A percentile compares a stretch with the other conserved stretches of the same genome.
phyloP scores from a whole-genome alignment of 2,113 vertebrate species.

The Telmatochromis brachygnathus region DNA sequence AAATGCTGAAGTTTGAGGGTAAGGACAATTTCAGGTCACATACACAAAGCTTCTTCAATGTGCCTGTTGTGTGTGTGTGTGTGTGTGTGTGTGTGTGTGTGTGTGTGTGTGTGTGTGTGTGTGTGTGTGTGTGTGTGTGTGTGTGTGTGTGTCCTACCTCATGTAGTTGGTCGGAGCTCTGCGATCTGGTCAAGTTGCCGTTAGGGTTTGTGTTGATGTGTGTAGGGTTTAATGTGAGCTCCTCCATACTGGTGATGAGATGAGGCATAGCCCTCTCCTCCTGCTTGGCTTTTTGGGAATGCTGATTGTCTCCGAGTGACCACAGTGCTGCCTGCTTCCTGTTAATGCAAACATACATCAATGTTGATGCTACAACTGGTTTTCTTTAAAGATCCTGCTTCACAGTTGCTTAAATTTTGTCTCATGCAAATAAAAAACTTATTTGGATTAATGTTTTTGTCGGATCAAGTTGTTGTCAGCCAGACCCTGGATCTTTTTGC shows the following conservation, averaged over 20 bases:
- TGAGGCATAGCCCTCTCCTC: conserved; percentile 72
- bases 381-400: not conserved
- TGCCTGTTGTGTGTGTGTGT: no score
- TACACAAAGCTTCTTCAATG: no score
- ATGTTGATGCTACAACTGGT: not conserved
- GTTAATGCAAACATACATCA: not conserved
- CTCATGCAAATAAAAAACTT: not conserved
- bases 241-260: conserved; percentile 81
- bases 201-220: conserved; percentile 9
- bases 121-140: not conserved
- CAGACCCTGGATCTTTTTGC: not conserved
- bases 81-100: no score
- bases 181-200: conserved; percentile 55
- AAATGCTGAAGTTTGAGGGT: not conserved
- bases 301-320: conserved; percentile 80
- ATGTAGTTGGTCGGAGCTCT: conserved; percentile 64
- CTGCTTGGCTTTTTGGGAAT: conserved; percentile 65
- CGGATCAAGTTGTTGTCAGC: not conserved
- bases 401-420: not conserved
- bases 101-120: not conserved
- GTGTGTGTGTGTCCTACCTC: conserved; percentile 66
- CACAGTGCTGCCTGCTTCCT: conserved; percentile 87
- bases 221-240: conserved; percentile 70
- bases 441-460: not conserved
- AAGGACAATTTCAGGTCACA: no score